Conservation (phyloP, 2,888 invertebrate species). For the Argyresthia goedartella region DNA sequence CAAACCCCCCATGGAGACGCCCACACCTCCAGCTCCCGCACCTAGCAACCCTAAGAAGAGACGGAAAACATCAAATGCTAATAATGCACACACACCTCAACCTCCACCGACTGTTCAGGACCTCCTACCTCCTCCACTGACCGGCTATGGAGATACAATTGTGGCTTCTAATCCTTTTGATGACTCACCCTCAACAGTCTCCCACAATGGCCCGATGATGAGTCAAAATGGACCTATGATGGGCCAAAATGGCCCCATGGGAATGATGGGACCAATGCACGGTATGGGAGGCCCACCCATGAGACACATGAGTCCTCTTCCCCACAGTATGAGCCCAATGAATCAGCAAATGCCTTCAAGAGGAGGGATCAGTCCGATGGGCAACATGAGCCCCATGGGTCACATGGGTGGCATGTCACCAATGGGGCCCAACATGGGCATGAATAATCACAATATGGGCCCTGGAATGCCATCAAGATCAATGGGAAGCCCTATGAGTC, state of each 20-base stretch:
- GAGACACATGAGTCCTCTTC: conserved; percentile 75
- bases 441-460: conserved; percentile 74
- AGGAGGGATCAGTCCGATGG: conserved; percentile 76
- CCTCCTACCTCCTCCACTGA: conserved; percentile 87
- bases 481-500: conserved; percentile 81
- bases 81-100: conserved; percentile 74
- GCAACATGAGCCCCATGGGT: conserved; percentile 79
- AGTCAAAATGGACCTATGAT: conserved; percentile 75
- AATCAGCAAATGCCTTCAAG: conserved; percentile 74
- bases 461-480: conserved; percentile 73
- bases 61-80: conserved; percentile 83
- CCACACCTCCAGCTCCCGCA: conserved; percentile 79
- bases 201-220: conserved; percentile 73
- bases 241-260: conserved; percentile 78
- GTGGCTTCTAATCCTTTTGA: conserved; percentile 96
- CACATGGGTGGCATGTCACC: conserved; percentile 78
- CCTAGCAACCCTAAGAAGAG: conserved; percentile 90
- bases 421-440: conserved; percentile 79
- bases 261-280: conserved; percentile 73
- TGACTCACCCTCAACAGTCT: conserved; percentile 81
- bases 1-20: conserved; percentile 79
- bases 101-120: conserved; percentile 81
- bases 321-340: conserved; percentile 74
- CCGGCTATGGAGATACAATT: conserved; percentile 93
- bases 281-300: conserved; percentile 74